These are phyloP conservation scores for Neopipo cinnamomea DNA, from an alignment of 2,113 vertebrate genomes.

Conservation along the genomic window DNA sequence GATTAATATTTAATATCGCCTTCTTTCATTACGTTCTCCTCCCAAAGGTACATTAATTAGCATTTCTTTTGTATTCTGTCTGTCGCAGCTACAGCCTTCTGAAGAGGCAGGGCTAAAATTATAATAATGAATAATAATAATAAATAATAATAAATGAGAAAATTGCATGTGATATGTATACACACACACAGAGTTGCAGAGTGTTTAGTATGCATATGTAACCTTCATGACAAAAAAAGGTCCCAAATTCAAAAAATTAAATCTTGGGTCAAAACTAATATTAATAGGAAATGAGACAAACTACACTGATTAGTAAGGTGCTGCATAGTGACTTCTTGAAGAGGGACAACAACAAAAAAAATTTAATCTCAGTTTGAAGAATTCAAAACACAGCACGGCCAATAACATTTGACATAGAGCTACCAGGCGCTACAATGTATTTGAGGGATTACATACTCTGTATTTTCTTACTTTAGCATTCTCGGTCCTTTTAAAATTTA, in stretches of 20 bases:
- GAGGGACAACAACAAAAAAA: too few species aligned
- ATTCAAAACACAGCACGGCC: neutral
- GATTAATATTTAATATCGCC: constrained; percentile 6
- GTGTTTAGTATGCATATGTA: neutral
- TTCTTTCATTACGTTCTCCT: neutral
- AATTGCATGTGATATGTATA: neutral
- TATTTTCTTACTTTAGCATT: neutral
- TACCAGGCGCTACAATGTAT: neutral
- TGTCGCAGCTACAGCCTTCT: neutral
- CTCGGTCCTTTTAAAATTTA: neutral
- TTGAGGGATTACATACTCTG: neutral
- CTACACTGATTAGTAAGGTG: neutral
- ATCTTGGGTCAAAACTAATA: neutral
- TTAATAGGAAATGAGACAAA: neutral
- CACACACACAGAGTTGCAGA: neutral
- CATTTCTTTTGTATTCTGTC: neutral
- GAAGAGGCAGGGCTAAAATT: neutral
- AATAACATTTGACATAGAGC: neutral
- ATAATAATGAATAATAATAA: neutral
- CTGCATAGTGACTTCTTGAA: neutral
- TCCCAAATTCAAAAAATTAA: neutral
- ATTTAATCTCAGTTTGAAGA: neutral
- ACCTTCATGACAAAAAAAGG: neutral
- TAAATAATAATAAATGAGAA: neutral
- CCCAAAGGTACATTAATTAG: constrained; percentile 25